phyloP scores from a whole-genome alignment of 1,140 invertebrate genomes.

The Papilio polytes region DNA sequence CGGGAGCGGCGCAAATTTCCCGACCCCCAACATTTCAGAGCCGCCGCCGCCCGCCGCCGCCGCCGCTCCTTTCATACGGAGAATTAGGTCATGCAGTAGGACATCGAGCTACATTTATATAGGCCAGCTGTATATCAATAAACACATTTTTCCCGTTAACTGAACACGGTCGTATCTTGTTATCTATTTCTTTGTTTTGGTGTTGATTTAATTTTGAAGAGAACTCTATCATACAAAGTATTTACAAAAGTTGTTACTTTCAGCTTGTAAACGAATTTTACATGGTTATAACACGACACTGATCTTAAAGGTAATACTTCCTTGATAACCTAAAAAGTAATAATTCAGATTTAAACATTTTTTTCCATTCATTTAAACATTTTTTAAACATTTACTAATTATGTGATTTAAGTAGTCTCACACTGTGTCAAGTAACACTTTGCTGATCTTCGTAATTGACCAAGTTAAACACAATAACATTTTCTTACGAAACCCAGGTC shows the following conservation, averaged over 20 bases:
- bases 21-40: conserved; percentile 33
- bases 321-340: no score
- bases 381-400: no score
- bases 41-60: neutral
- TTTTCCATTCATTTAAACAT: no score
- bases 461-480: conserved; percentile 17
- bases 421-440: neutral
- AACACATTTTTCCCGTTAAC: neutral
- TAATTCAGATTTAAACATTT: no score
- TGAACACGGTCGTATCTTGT: neutral
- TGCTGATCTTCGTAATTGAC: neutral
- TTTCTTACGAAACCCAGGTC: neutral
- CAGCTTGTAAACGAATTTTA: no score
- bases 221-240: no score
- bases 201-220: no score
- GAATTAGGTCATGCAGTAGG: conserved; percentile 33
- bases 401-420: neutral
- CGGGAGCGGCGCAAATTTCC: conserved; percentile 28
- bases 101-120: conserved; percentile 20
- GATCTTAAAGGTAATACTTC: no score
- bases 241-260: no score
- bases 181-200: neutral
- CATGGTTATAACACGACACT: no score
- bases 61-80: conserved; percentile 14
- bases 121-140: conserved; percentile 18